These are phyloP conservation scores for Arge pagana DNA, from an alignment of 2,888 invertebrate species.

Conservation along the genomic window DNA sequence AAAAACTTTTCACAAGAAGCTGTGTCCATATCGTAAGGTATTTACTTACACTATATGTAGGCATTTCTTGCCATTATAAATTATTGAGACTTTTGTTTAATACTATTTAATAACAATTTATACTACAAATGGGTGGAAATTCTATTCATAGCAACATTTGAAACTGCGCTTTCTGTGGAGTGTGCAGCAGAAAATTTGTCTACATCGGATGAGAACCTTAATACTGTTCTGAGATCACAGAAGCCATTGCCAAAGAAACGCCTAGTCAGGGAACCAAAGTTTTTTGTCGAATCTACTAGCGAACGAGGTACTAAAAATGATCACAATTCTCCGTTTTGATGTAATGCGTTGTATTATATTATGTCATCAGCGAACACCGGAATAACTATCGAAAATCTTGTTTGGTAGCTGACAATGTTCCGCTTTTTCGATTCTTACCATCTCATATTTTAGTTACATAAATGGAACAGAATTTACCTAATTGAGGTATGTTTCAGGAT, in stretches of 20 bases:
- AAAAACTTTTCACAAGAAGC: conserved; percentile 1
- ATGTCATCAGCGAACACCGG: no score
- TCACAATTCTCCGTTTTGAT: conserved; percentile 2
- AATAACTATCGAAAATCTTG: no score
- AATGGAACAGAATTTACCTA: background rate
- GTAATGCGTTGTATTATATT: background rate
- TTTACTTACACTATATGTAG: background rate
- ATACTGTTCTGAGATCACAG: conserved; percentile 1
- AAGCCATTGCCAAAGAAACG: conserved; percentile 5
- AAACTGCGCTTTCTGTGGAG: conserved; percentile 4
- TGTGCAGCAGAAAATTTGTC: conserved; percentile 1
- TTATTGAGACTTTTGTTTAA: background rate
- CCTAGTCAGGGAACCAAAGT: conserved; percentile 1
- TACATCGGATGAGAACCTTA: conserved; percentile 1
- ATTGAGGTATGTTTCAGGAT: conserved; percentile 1
- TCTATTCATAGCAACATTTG: conserved; percentile 2
- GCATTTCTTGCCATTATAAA: background rate
- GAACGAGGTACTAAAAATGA: conserved; percentile 1
- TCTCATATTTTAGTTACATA: conserved; percentile 7
- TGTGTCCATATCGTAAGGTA: conserved; percentile 4
- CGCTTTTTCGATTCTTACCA: conserved; percentile 3
- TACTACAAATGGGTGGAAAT: background rate
- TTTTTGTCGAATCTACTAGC: conserved; percentile 1
- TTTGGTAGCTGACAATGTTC: no score
- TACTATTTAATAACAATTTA: conserved; percentile 7